Evolutionary conservation across 64 coral and sea anemone species (phyloP), one percentile per base, ranked within the genome.

Genomic region (Acropora yongei): DNA sequence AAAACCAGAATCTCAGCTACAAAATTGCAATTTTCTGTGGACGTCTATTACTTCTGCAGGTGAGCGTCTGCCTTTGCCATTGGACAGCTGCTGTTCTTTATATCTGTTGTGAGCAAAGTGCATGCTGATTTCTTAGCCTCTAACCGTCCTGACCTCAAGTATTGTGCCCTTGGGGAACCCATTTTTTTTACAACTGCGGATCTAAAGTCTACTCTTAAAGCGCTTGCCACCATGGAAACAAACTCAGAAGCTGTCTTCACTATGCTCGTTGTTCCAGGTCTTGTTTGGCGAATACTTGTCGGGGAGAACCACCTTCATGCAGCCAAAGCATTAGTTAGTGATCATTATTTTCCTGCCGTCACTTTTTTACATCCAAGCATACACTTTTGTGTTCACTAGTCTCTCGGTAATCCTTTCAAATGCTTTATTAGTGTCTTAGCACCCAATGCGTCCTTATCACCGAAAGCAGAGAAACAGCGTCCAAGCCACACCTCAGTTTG

Each of bases 271-370:
- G 90, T 92, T 65, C 90, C 80, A 45, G 17, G 80, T 76, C 72
- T 92, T 19, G 41, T 55, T 5, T 92, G 80, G 90, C 80, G 80
- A 41, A 92, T 92, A 6, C 73, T 92, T 13, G 85, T 92, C 66
- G 90, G 73, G 0, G 73, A 91, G 20, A 92, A 86, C 43, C 80
- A 92, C 8, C 53, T 92, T 3, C 81, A 78, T 49, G 51, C 79
- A 16, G 80, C 78, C 6, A 17, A 91, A 39, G 78, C 89, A 17
- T 18, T 90, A 44, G 88, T 90, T 13, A 30, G 30, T 30, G 88
- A 90, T 90, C 88, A 80, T 68, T 53, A 16, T 11, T 12, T 1
- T 19, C 77, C 77, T 11, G n/a, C 43, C 16, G 80, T 80, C 57
- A 40, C 20, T 45, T 80, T 90, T n/a, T 16, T 61, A 48, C 88